phyloP scores from a whole-genome alignment of 53 echinoderm and acorn worm species.

The Astropecten irregularis region DNA sequence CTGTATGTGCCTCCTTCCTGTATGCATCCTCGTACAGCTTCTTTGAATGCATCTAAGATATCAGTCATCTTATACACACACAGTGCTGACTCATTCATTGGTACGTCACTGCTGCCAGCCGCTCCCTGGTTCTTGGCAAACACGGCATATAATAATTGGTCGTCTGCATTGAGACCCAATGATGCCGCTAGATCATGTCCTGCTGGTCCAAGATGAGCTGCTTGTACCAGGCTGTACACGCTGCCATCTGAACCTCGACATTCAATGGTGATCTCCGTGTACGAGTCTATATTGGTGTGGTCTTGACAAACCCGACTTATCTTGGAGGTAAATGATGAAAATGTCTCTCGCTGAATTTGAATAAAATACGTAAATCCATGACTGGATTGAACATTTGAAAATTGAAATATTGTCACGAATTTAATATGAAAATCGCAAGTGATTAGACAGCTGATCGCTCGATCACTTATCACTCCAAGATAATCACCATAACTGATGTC shows the following conservation, averaged over 20 bases:
- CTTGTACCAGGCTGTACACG: conserved; percentile 51
- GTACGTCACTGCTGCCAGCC: conserved; percentile 26
- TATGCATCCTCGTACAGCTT: conserved; percentile 23
- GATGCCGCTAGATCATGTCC: background rate
- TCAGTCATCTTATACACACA: conserved; percentile 73
- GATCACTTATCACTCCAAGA: no score
- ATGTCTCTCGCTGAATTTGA: background rate
- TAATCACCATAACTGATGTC: background rate
- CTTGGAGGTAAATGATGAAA: background rate
- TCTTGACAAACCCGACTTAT: background rate
- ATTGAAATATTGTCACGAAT: no score
- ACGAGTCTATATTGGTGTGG: background rate
- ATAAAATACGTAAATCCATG: background rate
- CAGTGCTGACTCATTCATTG: background rate
- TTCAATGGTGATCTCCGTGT: conserved; percentile 25
- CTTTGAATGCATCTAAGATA: conserved; percentile 43
- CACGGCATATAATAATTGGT: background rate
- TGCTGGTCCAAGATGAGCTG: conserved; percentile 55
- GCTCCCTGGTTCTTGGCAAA: background rate
- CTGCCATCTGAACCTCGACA: conserved; percentile 3
- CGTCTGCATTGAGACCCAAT: no score
- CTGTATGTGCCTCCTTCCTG: background rate
- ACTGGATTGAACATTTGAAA: no score
- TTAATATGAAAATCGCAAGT: no score
- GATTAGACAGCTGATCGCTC: no score